Conservation (phyloP, 2,113 vertebrate genomes). For the Pantherophis guttatus region DNA sequence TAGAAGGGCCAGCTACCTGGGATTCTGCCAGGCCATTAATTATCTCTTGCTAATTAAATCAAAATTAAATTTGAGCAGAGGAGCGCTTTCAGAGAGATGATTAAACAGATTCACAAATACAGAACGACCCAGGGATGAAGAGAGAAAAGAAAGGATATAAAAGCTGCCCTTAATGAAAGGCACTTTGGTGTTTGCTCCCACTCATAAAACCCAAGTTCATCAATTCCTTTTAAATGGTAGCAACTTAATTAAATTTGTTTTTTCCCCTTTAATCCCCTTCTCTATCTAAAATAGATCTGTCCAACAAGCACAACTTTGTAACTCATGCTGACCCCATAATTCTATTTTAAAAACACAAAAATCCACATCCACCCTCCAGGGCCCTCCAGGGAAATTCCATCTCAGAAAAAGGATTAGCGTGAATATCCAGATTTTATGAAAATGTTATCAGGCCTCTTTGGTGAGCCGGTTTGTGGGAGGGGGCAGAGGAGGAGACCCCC, state of each 20-base stretch:
- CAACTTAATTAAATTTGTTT: conserved; percentile 83
- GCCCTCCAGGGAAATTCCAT: conserved; percentile 74
- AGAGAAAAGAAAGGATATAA: conserved; percentile 70
- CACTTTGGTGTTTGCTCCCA: conserved; percentile 53
- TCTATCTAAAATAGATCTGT: conserved; percentile 85
- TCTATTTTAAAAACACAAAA: conserved; percentile 71
- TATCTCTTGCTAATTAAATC: conserved; percentile 76
- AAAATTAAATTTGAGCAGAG: conserved; percentile 74
- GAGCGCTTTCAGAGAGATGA: conserved; percentile 71
- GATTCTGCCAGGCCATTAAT: conserved; percentile 68
- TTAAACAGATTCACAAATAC: conserved; percentile 73
- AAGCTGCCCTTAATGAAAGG: conserved; percentile 60
- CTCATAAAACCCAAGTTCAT: conserved; percentile 75
- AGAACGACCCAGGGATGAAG: conserved; percentile 57
- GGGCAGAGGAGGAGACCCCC: background rate
- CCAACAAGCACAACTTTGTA: conserved; percentile 74
- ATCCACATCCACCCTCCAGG: conserved; percentile 76
- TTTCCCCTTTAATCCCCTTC: conserved; percentile 72
- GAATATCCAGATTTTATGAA: conserved; percentile 69
- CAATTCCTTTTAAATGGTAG: conserved; percentile 84
- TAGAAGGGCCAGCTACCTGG: conserved; percentile 51
- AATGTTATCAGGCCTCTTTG: conserved; percentile 33
- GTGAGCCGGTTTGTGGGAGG: background rate
- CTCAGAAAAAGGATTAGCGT: conserved; percentile 72
- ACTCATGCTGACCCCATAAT: conserved; percentile 81